phyloP scores from a whole-genome alignment of 1,140 invertebrate species.

The Papilio xuthus region DNA sequence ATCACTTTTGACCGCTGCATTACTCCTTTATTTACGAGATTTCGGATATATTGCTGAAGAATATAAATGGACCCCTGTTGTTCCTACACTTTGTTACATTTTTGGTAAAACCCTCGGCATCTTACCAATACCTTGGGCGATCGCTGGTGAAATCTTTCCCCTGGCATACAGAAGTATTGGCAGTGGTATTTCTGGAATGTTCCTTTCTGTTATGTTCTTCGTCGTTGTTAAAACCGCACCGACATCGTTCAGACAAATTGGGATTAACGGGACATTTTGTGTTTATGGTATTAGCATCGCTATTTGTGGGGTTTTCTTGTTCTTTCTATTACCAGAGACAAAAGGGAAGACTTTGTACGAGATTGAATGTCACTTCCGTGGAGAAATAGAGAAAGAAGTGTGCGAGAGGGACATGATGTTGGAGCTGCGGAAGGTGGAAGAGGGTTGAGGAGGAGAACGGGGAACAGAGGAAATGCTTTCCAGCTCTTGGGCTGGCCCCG shows the following conservation, averaged over 20 bases:
- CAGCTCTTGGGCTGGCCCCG: slow-evolving; percentile 58
- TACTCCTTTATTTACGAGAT: slow-evolving; percentile 67
- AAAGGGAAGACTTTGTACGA: slow-evolving; percentile 86
- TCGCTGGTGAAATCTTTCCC: slow-evolving; percentile 82
- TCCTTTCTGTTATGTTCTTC: slow-evolving; percentile 84
- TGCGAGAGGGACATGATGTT: slow-evolving; percentile 69
- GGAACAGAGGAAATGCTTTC: slow-evolving; percentile 58
- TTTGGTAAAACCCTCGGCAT: slow-evolving; percentile 76
- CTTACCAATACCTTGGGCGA: slow-evolving; percentile 82
- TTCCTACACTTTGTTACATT: slow-evolving; percentile 68
- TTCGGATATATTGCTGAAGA: slow-evolving; percentile 60
- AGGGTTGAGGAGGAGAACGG: slow-evolving; percentile 54
- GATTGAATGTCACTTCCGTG: slow-evolving; percentile 81
- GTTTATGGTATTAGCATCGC: slow-evolving; percentile 83
- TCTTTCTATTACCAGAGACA: slow-evolving; percentile 85
- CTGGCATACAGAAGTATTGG: slow-evolving; percentile 78
- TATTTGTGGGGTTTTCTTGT: slow-evolving; percentile 83
- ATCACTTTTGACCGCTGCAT: slow-evolving; percentile 57
- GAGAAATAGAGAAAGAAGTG: slow-evolving; percentile 50
- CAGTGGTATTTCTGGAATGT: slow-evolving; percentile 82
- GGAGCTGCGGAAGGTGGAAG: slow-evolving; percentile 66
- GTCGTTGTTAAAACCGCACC: slow-evolving; percentile 85
- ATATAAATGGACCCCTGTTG: slow-evolving; percentile 69
- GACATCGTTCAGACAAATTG: slow-evolving; percentile 78
- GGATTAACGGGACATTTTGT: slow-evolving; percentile 83